Base-by-base conservation (phyloP, 2,797 vertebrate genomes). In the Meda fulgida region DNA sequence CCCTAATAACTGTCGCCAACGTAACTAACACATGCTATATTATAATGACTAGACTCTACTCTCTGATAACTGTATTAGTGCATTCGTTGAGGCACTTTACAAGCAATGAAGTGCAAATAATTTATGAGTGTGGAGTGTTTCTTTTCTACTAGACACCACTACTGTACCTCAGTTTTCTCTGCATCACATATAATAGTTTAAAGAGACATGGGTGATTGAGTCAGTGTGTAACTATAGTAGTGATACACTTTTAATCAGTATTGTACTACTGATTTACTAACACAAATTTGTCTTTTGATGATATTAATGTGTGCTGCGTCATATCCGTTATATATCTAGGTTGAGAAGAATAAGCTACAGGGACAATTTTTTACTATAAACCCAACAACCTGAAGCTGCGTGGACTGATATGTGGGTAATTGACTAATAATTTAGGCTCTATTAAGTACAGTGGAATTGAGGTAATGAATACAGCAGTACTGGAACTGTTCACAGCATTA, bases 61-160 rank as follows among this genome's bases (percentile, higher is more conserved):
- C n/a, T 34, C 65, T 48, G 23, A 46, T 9, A 71, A 55, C 66
- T 46, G 29, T 63, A 80, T 48, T 10, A 80, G 58, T 85, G 78
- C 53, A 63, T 85, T 65, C 36, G 23, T 63, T 23, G 3, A 72
- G 6, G n/a, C 34, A 48, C 71, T 38, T 76, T 65, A 65, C 53
- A 83, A 36, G 38, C 38, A 38, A 63, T 26, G 19, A 78, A 76
- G 67, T 85, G 87, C 78, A 87, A 87, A 81, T 87, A 43, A 87
- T 26, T 38, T 2, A 69, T 26, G 31, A 77, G 21, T 16, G n/a
- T 21, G 60, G 77, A 87, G 78, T 40, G 78, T 71, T 80, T 84
- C 6, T 55, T 26, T 71, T 26, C 40, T 31, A 78, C 26, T 78
- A 70, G 26, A 65, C 40, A 60, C 1, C 58, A 67, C 40, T 76